These are phyloP conservation scores for Drosophila littoralis DNA, from an alignment of 1,140 invertebrate species.

Conservation along the genomic window DNA sequence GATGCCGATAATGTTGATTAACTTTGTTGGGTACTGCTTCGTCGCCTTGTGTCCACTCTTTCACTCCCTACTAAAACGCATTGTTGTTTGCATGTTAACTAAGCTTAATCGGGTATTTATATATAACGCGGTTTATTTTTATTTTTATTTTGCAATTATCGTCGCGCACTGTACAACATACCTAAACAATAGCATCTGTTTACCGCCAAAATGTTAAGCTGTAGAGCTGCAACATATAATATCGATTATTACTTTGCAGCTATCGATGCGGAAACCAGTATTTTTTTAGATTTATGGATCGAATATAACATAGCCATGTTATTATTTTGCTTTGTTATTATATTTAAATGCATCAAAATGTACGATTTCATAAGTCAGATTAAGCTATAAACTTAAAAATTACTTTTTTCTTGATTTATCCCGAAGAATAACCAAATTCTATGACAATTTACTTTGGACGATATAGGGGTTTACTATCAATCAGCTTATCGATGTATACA, in stretches of 20 bases:
- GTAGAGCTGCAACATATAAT: conserved; percentile 2
- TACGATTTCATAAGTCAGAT: too few species aligned
- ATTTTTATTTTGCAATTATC: conserved; percentile 14
- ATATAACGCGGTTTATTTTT: conserved; percentile 2
- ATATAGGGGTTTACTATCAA: neutral
- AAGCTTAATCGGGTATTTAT: neutral
- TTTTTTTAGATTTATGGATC: neutral
- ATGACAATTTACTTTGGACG: neutral
- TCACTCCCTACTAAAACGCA: neutral
- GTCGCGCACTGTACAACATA: conserved; percentile 39
- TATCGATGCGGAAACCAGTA: neutral
- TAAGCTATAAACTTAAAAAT: neutral
- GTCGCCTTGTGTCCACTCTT: neutral
- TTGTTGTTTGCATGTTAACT: neutral
- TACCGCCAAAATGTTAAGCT: conserved; percentile 47
- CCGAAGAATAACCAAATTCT: neutral
- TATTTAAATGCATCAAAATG: too few species aligned
- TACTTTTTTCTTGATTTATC: neutral
- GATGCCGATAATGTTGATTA: conserved; percentile 14
- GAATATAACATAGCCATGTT: neutral
- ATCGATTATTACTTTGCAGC: conserved; percentile 20
- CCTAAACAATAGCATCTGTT: conserved; percentile 39
- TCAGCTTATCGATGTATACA: neutral
- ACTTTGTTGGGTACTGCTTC: neutral
- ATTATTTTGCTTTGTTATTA: neutral